Conservation (phyloP, 2,797 vertebrate species). For the Xiphorhynchus erythropygius region DNA sequence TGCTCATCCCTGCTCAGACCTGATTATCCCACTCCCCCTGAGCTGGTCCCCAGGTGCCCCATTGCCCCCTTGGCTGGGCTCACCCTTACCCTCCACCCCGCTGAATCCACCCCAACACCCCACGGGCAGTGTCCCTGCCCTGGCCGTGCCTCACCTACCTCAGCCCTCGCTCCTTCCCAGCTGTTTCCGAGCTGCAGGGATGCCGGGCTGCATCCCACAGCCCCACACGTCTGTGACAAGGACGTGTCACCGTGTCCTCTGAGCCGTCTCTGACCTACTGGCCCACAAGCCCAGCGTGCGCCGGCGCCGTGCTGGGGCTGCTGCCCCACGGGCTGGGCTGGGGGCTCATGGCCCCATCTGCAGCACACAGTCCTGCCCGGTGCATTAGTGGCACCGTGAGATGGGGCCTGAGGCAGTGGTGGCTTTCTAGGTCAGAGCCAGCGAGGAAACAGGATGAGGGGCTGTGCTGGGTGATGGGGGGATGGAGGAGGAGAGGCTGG, state of each 20-base stretch:
- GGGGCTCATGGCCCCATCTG: slow-evolving; percentile 31
- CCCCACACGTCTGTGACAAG: neutral
- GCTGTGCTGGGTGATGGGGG: neutral
- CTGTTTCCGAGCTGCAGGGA: neutral
- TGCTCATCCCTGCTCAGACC: neutral
- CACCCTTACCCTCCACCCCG: neutral
- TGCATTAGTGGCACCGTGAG: slow-evolving; percentile 36
- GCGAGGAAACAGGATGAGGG: neutral
- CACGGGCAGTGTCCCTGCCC: rapidly evolving
- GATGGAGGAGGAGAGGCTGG: no score
- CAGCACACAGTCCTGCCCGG: neutral
- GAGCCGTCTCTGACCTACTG: slow-evolving; percentile 18
- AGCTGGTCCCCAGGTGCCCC: neutral
- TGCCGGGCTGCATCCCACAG: rapidly evolving
- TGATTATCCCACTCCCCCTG: neutral
- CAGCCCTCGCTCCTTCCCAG: neutral
- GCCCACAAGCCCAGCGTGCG: neutral
- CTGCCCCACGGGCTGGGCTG: neutral
- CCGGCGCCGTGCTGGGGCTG: neutral
- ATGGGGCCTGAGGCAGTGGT: neutral
- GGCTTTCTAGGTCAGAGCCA: slow-evolving; percentile 59
- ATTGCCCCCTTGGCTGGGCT: neutral
- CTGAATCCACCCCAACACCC: rapidly evolving
- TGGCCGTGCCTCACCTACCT: neutral
- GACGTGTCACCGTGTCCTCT: rapidly evolving